Evolutionary conservation across 2,113 vertebrate genomes (phyloP).

Genomic region (Dermatemys mawii): DNA sequence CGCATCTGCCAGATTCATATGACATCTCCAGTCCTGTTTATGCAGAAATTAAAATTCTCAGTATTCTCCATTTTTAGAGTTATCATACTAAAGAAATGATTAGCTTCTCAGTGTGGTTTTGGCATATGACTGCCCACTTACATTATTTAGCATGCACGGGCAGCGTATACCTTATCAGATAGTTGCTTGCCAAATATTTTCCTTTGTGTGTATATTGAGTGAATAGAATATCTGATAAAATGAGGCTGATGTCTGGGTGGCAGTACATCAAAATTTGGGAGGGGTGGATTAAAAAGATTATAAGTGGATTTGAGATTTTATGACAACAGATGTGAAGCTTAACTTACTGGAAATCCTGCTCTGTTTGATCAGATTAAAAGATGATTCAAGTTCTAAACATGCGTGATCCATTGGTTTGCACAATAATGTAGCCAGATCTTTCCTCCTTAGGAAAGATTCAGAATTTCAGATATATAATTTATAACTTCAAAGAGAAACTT

Average conservation of each 20-base stretch:
- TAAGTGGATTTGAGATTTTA: neutral
- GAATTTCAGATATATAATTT: conserved; percentile 22
- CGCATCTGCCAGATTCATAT: neutral
- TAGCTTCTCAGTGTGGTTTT: neutral
- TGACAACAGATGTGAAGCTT: neutral
- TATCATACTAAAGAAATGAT: neutral
- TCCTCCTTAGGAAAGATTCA: neutral
- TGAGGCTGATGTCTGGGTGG: neutral
- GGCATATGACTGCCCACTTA: neutral
- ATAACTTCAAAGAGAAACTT: conserved; percentile 1
- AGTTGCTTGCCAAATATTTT: conserved; percentile 17
- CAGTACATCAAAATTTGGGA: neutral
- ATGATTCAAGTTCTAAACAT: neutral
- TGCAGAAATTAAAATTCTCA: conserved; percentile 1
- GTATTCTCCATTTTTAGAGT: neutral
- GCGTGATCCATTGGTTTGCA: neutral
- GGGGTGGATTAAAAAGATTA: neutral
- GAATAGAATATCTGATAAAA: conserved; percentile 28
- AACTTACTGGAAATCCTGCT: conserved; percentile 21
- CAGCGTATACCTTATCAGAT: neutral
- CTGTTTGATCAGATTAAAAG: conserved; percentile 13
- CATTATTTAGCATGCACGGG: neutral
- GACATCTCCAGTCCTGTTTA: neutral
- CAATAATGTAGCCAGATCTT: neutral
- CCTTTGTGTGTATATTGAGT: neutral